phyloP scores from a whole-genome alignment of 1,140 invertebrate genomes.

The Cylas formicarius region DNA sequence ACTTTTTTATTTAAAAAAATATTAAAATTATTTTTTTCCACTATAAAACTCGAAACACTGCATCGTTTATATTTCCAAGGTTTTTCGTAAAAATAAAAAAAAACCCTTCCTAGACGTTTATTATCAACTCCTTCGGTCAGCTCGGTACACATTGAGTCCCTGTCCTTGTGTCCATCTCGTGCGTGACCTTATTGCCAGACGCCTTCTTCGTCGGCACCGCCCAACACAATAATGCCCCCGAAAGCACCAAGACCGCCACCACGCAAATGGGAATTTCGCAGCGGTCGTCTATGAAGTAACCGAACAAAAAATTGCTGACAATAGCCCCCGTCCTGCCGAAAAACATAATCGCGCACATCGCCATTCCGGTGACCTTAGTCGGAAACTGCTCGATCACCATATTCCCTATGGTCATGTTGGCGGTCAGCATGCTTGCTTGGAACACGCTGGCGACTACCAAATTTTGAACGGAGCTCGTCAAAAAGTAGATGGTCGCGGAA shows the following conservation, averaged over 20 bases:
- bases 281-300: slow-evolving; percentile 46
- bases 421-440: slow-evolving; percentile 48
- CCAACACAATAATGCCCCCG: slow-evolving; percentile 32
- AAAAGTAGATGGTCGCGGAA: slow-evolving; percentile 46
- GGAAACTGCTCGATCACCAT: slow-evolving; percentile 52
- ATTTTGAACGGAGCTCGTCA: slow-evolving; percentile 45
- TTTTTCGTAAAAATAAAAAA: too few relatives aligned
- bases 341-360: slow-evolving; percentile 46
- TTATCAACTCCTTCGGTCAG: too few relatives aligned
- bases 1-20: too few relatives aligned
- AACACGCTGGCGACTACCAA: slow-evolving; percentile 49
- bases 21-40: too few relatives aligned
- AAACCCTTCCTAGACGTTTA: too few relatives aligned
- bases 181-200: too few relatives aligned
- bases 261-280: slow-evolving; percentile 48
- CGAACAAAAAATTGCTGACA: slow-evolving; percentile 49
- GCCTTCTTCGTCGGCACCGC: slow-evolving; percentile 28
- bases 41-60: too few relatives aligned
- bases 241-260: slow-evolving; percentile 41
- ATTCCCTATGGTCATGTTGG: slow-evolving; percentile 50
- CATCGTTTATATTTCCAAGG: too few relatives aligned
- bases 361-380: slow-evolving; percentile 46
- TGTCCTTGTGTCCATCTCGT: too few relatives aligned
- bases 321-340: slow-evolving; percentile 50
- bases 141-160: too few relatives aligned